Conservation (phyloP, 2,113 vertebrate species). For the Romanogobio albipinnatus region DNA sequence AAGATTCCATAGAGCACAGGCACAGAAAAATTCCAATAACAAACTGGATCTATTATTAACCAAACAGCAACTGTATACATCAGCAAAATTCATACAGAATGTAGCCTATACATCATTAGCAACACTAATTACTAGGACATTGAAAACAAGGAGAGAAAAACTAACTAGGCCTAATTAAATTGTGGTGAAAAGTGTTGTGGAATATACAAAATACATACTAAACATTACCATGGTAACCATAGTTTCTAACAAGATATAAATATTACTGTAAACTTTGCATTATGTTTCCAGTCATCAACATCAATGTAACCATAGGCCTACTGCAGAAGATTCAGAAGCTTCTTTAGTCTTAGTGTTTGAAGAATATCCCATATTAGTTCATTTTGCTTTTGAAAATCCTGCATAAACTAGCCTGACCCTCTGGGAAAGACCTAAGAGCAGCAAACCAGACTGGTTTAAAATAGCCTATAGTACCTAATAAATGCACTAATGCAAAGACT, state of each 20-base stretch:
- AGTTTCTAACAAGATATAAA: neutral
- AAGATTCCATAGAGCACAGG: constrained; percentile 10
- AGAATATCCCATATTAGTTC: neutral
- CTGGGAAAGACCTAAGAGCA: too few relatives aligned
- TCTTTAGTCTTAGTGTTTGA: neutral
- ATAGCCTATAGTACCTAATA: neutral
- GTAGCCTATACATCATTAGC: neutral
- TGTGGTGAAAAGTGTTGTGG: neutral
- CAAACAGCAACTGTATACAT: neutral
- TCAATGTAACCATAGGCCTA: neutral
- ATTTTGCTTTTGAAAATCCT: neutral
- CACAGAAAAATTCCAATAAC: neutral
- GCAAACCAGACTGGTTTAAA: neutral
- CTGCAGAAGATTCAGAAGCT: neutral
- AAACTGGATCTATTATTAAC: constrained; percentile 23
- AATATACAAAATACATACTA: neutral
- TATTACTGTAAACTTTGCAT: neutral
- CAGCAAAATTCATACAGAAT: neutral
- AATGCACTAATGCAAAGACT: neutral
- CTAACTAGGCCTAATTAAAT: too few relatives aligned
- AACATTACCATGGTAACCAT: neutral
- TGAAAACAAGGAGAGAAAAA: neutral
- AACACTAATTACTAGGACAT: neutral
- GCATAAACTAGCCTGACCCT: neutral
- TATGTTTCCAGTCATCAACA: neutral